Evolutionary conservation across 2,113 vertebrate species (phyloP).

Genomic region (Toxotes chatareus): DNA sequence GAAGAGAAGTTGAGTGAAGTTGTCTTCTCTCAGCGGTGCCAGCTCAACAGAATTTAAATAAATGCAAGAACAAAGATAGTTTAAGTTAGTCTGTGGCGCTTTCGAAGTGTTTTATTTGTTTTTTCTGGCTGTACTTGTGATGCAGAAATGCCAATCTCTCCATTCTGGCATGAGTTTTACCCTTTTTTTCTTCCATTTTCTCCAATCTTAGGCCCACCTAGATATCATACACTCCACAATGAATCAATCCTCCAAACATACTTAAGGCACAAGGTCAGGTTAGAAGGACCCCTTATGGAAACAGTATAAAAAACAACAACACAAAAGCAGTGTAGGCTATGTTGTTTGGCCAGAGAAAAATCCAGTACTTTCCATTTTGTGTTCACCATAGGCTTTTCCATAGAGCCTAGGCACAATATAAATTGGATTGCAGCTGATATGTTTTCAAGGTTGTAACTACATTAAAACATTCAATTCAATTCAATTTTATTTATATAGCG

Average conservation of each 20-base stretch:
- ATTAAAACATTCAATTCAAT: no score
- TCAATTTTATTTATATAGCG: no score
- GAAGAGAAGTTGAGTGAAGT: conserved; percentile 33
- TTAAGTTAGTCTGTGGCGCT: background rate
- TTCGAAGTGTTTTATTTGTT: conserved; percentile 2
- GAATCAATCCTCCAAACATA: background rate
- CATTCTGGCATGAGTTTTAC: no score
- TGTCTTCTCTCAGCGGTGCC: background rate
- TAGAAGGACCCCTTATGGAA: background rate
- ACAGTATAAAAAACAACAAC: background rate
- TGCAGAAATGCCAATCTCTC: no score
- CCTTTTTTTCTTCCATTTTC: background rate
- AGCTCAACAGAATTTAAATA: conserved; percentile 9
- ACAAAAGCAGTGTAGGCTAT: background rate
- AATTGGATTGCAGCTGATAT: background rate
- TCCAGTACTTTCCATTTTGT: background rate
- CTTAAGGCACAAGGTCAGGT: background rate
- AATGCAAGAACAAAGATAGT: background rate
- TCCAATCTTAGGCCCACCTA: background rate
- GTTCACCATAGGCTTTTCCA: background rate
- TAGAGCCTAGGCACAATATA: background rate
- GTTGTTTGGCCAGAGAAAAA: background rate
- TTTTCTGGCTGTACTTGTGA: background rate
- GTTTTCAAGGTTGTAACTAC: background rate
- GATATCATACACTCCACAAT: background rate